Percentiles rank a stretch among this genome's conserved stretches.
Conservation (phyloP, 1,140 invertebrate species). For the Hesperophylax magnus region DNA sequence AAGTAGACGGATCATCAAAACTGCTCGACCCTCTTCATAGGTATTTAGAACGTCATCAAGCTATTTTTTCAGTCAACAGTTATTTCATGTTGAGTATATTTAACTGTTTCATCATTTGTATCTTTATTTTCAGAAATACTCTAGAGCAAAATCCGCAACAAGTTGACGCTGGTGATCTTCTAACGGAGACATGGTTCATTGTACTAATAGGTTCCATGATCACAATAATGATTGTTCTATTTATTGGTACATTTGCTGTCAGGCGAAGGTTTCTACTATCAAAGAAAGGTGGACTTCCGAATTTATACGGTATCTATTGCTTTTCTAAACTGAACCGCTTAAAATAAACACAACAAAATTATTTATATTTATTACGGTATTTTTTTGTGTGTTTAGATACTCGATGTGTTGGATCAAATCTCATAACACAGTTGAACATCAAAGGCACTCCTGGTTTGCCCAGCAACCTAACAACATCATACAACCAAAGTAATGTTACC, state of each 20-base stretch:
- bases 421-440: constrained; percentile 70
- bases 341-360: background rate
- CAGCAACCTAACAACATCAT: constrained; percentile 67
- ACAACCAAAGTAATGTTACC: constrained; percentile 69
- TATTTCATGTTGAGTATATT: background rate
- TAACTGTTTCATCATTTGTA: background rate
- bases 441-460: constrained; percentile 69
- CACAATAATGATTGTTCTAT: constrained; percentile 80
- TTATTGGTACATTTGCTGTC: constrained; percentile 77
- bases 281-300: constrained; percentile 62
- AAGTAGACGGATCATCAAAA: constrained; percentile 42
- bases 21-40: constrained; percentile 42
- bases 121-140: constrained; percentile 34
- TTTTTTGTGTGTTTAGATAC: constrained; percentile 42
- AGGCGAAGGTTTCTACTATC: constrained; percentile 74
- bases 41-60: constrained; percentile 18
- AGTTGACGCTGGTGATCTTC: constrained; percentile 71
- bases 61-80: background rate
- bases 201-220: constrained; percentile 81
- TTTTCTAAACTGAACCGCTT: background rate
- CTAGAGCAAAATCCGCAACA: constrained; percentile 59
- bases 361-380: background rate
- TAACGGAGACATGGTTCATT: constrained; percentile 84
- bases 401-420: constrained; percentile 62
- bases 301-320: constrained; percentile 65